phyloP scores from a whole-genome alignment of 2,113 vertebrate genomes.

The Spheniscus mendiculus region DNA sequence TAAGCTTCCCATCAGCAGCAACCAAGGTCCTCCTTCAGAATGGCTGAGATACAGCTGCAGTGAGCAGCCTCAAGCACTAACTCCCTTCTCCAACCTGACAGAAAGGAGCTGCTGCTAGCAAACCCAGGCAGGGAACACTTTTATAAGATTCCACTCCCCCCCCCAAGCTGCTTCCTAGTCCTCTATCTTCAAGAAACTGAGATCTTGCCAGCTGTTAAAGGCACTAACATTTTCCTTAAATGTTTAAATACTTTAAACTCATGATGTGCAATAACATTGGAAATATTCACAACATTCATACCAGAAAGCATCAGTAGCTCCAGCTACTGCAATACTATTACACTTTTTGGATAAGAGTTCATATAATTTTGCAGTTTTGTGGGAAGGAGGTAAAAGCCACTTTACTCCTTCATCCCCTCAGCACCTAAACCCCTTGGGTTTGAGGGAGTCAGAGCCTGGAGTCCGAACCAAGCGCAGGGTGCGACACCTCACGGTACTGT shows the following conservation, averaged over 20 bases:
- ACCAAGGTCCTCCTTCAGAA: not conserved
- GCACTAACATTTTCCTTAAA: not conserved
- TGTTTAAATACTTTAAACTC: not conserved
- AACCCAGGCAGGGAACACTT: not conserved
- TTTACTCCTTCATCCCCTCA: not conserved
- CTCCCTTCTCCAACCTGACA: not conserved
- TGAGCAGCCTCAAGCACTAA: accelerated
- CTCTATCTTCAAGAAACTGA: not conserved
- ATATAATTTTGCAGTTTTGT: not conserved
- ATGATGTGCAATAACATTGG: not conserved
- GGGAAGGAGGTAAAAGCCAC: not conserved
- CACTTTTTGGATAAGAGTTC: not conserved
- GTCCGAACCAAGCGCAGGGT: not conserved
- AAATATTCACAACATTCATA: not conserved
- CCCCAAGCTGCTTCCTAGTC: not conserved
- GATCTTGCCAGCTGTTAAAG: not conserved
- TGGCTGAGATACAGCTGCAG: not conserved
- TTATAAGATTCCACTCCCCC: not conserved
- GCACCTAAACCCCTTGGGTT: not conserved
- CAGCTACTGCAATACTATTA: not conserved
- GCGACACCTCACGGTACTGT: accelerated
- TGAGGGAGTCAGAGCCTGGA: not conserved
- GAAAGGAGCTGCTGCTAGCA: not conserved
- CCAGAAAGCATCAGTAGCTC: not conserved
- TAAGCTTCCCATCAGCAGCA: not conserved